Percentiles rank a stretch among this genome's conserved stretches.
Evolutionary conservation across 2,888 invertebrate genomes (phyloP).

Genomic region (Plagodis pulveraria): DNA sequence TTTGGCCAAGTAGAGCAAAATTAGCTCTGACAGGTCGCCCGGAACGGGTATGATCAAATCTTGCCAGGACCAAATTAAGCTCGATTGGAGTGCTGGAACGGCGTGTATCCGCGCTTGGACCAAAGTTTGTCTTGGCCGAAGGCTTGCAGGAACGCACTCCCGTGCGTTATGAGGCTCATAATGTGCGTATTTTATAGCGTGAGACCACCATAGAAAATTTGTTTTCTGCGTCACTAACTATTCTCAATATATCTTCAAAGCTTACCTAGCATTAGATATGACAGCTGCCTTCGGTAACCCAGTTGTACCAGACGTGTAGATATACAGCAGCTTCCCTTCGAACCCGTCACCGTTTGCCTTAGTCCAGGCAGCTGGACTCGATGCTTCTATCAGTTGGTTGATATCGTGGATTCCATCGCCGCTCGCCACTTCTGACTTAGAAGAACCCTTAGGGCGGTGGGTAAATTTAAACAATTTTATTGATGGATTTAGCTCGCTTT

Average conservation of each 20-base stretch:
- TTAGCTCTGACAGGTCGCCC: too few species aligned
- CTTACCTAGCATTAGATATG: slow-evolving; percentile 95
- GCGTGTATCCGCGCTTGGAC: too few species aligned
- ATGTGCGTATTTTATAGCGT: too few species aligned
- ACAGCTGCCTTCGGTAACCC: slow-evolving; percentile 99
- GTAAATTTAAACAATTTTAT: slow-evolving; percentile 87
- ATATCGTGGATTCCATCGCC: slow-evolving; percentile 82
- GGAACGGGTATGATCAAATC: too few species aligned
- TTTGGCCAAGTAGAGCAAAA: too few species aligned
- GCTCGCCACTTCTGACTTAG: slow-evolving; percentile 37
- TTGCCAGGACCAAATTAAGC: too few species aligned
- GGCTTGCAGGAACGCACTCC: too few species aligned
- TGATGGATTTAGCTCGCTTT: slow-evolving; percentile 87
- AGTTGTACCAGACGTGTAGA: slow-evolving; percentile 99
- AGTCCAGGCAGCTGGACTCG: slow-evolving; percentile 82
- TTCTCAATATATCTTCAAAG: neutral
- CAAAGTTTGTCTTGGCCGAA: too few species aligned
- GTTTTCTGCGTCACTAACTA: neutral
- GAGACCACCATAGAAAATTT: neutral
- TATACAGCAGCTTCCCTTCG: slow-evolving; percentile 94
- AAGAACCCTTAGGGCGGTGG: slow-evolving; percentile 58
- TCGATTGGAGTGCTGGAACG: too few species aligned
- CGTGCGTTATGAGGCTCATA: too few species aligned
- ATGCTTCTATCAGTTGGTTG: slow-evolving; percentile 83
- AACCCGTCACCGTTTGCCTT: slow-evolving; percentile 87